A percentile compares a stretch with the other conserved stretches of the same genome.
Conservation (phyloP, 2,113 vertebrate genomes). For the Bos javanicus region DNA sequence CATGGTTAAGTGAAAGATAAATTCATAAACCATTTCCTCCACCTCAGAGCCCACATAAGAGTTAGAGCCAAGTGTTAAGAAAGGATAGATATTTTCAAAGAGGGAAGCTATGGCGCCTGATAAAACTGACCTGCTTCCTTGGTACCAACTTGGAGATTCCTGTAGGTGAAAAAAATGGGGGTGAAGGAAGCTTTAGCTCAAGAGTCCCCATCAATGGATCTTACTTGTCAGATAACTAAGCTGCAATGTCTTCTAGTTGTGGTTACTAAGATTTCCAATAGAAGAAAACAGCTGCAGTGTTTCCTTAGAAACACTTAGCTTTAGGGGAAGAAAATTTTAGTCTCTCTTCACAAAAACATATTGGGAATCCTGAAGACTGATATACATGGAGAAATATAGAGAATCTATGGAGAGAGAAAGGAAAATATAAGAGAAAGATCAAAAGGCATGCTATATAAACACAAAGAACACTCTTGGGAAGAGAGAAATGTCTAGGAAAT, state of each 20-base stretch:
- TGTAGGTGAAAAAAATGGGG: conserved; percentile 42
- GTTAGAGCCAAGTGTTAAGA: not conserved
- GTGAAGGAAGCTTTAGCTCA: conserved; percentile 5
- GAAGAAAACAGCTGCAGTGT: not conserved
- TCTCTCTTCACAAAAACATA: conserved; percentile 15
- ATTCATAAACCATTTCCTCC: conserved; percentile 4
- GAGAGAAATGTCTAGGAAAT: not conserved
- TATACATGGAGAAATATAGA: not conserved
- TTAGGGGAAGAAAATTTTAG: conserved; percentile 15
- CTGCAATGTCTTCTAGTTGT: not conserved
- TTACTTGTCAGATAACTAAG: conserved; percentile 22
- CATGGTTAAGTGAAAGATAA: conserved; percentile 26
- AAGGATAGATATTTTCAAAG: conserved; percentile 31
- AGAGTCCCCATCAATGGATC: not conserved
- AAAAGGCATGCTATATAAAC: conserved; percentile 14
- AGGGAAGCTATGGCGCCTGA: not conserved
- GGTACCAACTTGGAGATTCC: conserved; percentile 68
- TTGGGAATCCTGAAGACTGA: not conserved
- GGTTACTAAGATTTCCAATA: not conserved
- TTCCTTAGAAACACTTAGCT: conserved; percentile 33
- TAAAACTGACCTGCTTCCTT: conserved; percentile 73
- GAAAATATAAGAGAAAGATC: not conserved
- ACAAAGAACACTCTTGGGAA: not conserved
- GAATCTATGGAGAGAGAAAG: not conserved
- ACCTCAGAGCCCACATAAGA: not conserved